These are phyloP conservation scores for Drosophila kurseongensis DNA, from an alignment of 1,140 invertebrate species.

Conservation along the genomic window DNA sequence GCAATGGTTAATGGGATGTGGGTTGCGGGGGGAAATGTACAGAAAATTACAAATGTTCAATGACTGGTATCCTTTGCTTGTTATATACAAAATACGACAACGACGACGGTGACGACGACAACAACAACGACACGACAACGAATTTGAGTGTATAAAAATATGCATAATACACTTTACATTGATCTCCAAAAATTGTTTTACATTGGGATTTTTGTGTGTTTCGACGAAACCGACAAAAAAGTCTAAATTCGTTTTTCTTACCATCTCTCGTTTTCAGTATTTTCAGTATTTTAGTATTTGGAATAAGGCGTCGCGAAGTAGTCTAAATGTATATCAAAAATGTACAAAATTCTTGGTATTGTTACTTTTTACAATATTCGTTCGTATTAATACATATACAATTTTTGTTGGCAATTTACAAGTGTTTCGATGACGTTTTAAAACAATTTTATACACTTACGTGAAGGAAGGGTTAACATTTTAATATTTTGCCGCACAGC, in stretches of 20 bases:
- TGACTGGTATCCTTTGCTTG: conserved; percentile 49
- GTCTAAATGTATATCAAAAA: conserved; percentile 69
- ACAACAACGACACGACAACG: conserved; percentile 38
- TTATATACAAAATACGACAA: conserved; percentile 66
- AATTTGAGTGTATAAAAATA: conserved; percentile 47
- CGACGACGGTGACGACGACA: conserved; percentile 25
- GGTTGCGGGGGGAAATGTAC: conserved; percentile 39
- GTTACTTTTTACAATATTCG: conserved; percentile 64
- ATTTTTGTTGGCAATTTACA: conserved; percentile 72
- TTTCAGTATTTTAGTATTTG: conserved; percentile 39
- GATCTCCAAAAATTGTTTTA: conserved; percentile 45
- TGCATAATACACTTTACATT: conserved; percentile 60
- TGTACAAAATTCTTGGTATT: conserved; percentile 65
- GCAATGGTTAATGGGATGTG: not conserved
- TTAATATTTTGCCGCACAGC: conserved; percentile 28
- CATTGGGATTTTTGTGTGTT: conserved; percentile 44
- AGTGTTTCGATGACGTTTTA: conserved; percentile 58
- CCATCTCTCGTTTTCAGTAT: conserved; percentile 44
- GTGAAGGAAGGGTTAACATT: conserved; percentile 27
- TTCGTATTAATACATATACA: conserved; percentile 57
- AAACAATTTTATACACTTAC: conserved; percentile 57
- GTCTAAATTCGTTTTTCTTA: conserved; percentile 70
- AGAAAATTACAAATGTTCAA: conserved; percentile 59
- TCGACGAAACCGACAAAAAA: conserved; percentile 62
- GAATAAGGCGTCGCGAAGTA: conserved; percentile 73